phyloP scores from a whole-genome alignment of 2,113 vertebrate species.

The Pyrgilauda ruficollis region DNA sequence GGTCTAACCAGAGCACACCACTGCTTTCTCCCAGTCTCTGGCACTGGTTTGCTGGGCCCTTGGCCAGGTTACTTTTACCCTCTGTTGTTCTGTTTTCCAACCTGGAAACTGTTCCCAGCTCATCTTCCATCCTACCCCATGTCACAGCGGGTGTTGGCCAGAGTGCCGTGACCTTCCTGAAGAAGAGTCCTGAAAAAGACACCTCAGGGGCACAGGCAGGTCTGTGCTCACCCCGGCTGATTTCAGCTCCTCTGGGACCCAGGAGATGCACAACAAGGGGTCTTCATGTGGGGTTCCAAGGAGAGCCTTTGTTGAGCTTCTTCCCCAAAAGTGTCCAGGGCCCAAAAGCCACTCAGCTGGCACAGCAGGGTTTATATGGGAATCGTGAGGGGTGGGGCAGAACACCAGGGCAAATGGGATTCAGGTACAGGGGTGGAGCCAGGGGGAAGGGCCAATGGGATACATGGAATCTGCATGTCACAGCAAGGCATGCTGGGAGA shows the following conservation, averaged over 20 bases:
- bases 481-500: background rate
- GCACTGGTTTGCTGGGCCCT: background rate
- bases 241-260: background rate
- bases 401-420: background rate
- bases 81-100: background rate
- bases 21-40: background rate
- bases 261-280: background rate
- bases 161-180: background rate
- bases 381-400: fast-evolving
- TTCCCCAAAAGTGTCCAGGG: background rate
- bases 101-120: background rate
- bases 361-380: background rate
- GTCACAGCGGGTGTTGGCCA: background rate
- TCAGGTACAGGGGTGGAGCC: no score
- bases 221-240: background rate
- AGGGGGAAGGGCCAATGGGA: background rate
- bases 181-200: background rate
- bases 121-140: background rate
- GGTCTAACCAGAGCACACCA: background rate
- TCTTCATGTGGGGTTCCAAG: background rate
- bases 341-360: fast-evolving
- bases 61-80: background rate
- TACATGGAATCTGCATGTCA: background rate
- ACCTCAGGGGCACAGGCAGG: background rate
- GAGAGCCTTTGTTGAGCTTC: background rate